These are phyloP conservation scores for Drosophila dunni DNA, from an alignment of 1,140 invertebrate genomes.

Conservation along the genomic window DNA sequence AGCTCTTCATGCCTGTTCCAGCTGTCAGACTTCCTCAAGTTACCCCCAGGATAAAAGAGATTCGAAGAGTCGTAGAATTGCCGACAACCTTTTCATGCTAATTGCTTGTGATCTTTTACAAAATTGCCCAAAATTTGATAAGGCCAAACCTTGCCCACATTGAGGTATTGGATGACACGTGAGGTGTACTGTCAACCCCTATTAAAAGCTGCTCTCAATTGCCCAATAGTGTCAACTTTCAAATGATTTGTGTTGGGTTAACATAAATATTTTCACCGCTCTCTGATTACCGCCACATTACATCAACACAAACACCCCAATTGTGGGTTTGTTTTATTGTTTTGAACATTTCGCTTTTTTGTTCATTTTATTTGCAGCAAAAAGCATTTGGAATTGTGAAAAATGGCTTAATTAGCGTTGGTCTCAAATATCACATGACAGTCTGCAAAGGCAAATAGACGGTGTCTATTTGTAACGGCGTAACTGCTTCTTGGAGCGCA, in stretches of 20 bases:
- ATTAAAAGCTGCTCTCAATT: constrained; percentile 51
- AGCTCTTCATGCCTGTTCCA: constrained; percentile 33
- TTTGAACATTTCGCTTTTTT: constrained; percentile 12
- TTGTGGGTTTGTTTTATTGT: constrained; percentile 47
- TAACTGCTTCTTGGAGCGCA: constrained; percentile 94
- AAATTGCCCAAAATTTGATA: constrained; percentile 48
- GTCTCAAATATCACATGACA: constrained; percentile 47
- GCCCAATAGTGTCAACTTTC: constrained; percentile 77
- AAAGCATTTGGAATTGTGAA: constrained; percentile 33
- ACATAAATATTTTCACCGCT: constrained; percentile 52
- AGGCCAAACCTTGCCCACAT: constrained; percentile 53
- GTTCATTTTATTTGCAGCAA: constrained; percentile 44
- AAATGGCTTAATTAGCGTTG: constrained; percentile 73
- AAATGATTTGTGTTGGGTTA: constrained; percentile 56
- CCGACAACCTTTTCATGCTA: constrained; percentile 58
- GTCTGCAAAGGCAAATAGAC: not conserved
- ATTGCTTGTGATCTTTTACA: constrained; percentile 75
- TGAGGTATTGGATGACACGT: constrained; percentile 67
- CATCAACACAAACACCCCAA: constrained; percentile 73
- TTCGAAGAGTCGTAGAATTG: not conserved
- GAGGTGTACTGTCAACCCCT: constrained; percentile 31
- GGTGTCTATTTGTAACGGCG: constrained; percentile 87
- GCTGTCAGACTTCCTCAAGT: constrained; percentile 70
- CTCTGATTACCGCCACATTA: constrained; percentile 72
- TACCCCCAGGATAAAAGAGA: constrained; percentile 28